Conservation (phyloP, 2,888 invertebrate species). For the Yponomeuta cagnagella region DNA sequence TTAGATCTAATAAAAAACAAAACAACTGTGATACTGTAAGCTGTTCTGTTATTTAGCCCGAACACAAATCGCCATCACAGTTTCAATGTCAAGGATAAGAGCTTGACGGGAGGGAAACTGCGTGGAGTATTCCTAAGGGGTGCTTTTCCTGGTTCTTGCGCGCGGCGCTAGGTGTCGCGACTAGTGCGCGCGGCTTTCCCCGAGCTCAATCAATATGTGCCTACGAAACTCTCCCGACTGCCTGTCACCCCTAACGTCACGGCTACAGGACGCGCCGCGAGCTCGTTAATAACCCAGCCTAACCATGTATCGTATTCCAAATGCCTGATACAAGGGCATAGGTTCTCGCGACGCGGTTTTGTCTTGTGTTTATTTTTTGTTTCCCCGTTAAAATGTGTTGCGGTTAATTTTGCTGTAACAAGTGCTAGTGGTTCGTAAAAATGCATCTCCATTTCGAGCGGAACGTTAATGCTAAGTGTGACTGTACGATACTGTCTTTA, state of each 20-base stretch:
- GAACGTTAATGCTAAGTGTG: slow-evolving; percentile 94
- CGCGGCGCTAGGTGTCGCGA: slow-evolving; percentile 20
- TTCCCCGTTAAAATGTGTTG: not conserved
- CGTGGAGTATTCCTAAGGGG: not conserved
- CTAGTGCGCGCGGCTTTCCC: slow-evolving; percentile 24
- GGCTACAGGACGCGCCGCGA: not conserved
- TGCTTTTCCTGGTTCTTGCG: slow-evolving; percentile 2
- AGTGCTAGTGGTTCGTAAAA: slow-evolving; percentile 30
- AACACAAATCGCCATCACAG: not conserved
- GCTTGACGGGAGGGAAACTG: slow-evolving; percentile 18
- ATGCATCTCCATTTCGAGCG: slow-evolving; percentile 99
- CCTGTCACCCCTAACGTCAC: slow-evolving; percentile 16
- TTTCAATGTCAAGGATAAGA: not conserved
- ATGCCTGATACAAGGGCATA: not conserved
- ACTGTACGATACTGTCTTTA: slow-evolving; percentile 94
- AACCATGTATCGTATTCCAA: slow-evolving; percentile 10
- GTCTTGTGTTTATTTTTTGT: slow-evolving; percentile 2
- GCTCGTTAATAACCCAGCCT: not conserved
- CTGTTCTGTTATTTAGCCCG: not conserved
- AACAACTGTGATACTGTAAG: not conserved
- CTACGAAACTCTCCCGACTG: slow-evolving; percentile 31
- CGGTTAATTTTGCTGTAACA: not conserved
- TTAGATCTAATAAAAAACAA: not conserved
- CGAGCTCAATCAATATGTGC: slow-evolving; percentile 60
- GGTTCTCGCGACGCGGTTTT: not conserved